Conservation (phyloP, 2,113 vertebrate species). For the Colistium nudipinnis region DNA sequence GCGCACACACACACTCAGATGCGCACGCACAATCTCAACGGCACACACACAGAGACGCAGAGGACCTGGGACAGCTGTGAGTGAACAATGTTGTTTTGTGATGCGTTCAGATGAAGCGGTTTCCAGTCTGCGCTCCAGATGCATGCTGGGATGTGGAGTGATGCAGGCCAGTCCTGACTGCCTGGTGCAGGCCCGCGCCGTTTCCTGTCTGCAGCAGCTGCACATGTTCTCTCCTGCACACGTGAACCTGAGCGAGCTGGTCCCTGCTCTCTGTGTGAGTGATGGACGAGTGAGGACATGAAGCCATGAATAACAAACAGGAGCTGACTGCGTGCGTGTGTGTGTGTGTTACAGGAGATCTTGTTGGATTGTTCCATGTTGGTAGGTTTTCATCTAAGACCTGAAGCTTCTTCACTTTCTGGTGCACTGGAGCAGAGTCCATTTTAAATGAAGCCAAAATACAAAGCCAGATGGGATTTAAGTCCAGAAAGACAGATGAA, state of each 20-base stretch:
- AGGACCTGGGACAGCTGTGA: background rate
- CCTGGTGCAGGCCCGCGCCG: slow-evolving; percentile 90
- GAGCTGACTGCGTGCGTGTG: background rate
- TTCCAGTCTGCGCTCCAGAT: slow-evolving; percentile 84
- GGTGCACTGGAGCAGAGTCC: too few species aligned
- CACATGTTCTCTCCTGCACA: slow-evolving; percentile 95
- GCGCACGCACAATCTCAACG: background rate
- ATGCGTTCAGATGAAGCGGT: slow-evolving; percentile 47
- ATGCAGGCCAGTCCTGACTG: slow-evolving; percentile 90
- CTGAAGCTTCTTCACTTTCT: slow-evolving; percentile 5
- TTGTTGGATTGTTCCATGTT: slow-evolving; percentile 96
- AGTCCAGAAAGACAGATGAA: too few species aligned
- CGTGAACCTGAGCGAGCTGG: slow-evolving; percentile 88
- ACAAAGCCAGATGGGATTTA: too few species aligned
- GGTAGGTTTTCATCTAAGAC: slow-evolving; percentile 87
- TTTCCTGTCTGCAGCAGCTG: slow-evolving; percentile 94
- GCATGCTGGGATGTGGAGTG: slow-evolving; percentile 87
- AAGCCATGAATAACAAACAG: background rate
- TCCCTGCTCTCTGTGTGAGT: slow-evolving; percentile 93
- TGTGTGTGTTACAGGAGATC: slow-evolving; percentile 86
- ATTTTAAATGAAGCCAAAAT: too few species aligned
- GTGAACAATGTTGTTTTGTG: background rate
- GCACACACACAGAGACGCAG: background rate
- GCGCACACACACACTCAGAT: background rate
- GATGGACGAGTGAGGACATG: background rate